Conservation (phyloP, 2,888 invertebrate species). For the Lepidocyrtinus sp. region DNA sequence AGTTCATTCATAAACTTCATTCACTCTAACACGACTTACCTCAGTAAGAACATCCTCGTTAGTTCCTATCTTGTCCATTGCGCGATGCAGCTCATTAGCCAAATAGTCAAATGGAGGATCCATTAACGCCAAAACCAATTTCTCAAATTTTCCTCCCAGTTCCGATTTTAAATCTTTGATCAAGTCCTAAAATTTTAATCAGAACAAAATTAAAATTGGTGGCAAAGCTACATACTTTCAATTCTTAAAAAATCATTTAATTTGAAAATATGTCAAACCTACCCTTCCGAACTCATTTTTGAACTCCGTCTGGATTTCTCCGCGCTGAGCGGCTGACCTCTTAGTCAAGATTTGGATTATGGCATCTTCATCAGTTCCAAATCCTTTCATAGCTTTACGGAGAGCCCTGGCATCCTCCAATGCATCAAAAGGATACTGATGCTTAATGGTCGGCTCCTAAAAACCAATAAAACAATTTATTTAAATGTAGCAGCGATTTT, state of each 20-base stretch:
- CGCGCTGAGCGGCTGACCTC: conserved; percentile 82
- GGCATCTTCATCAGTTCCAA: conserved; percentile 81
- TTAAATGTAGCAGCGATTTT: background rate
- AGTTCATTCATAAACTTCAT: background rate
- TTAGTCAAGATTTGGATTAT: conserved; percentile 82
- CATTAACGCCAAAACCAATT: conserved; percentile 82
- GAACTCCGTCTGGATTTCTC: conserved; percentile 78
- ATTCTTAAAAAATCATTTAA: background rate
- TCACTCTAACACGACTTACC: conserved; percentile 21
- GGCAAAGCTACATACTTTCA: background rate
- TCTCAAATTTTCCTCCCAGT: conserved; percentile 83
- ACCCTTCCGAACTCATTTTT: conserved; percentile 75
- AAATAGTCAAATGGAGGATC: conserved; percentile 75
- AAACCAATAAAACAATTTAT: conserved; percentile 4
- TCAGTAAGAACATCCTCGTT: conserved; percentile 72
- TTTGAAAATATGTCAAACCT: conserved; percentile 59
- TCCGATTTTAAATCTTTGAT: conserved; percentile 82
- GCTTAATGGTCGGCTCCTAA: conserved; percentile 77
- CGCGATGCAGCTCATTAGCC: conserved; percentile 73
- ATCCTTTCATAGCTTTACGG: conserved; percentile 71
- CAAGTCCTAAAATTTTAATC: conserved; percentile 75
- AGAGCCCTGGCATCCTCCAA: conserved; percentile 76
- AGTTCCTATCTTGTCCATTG: conserved; percentile 71
- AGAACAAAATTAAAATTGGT: background rate
- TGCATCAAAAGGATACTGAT: conserved; percentile 77